These are phyloP conservation scores for Orchesella cincta DNA, from an alignment of 1,140 invertebrate genomes.

Conservation along the genomic window DNA sequence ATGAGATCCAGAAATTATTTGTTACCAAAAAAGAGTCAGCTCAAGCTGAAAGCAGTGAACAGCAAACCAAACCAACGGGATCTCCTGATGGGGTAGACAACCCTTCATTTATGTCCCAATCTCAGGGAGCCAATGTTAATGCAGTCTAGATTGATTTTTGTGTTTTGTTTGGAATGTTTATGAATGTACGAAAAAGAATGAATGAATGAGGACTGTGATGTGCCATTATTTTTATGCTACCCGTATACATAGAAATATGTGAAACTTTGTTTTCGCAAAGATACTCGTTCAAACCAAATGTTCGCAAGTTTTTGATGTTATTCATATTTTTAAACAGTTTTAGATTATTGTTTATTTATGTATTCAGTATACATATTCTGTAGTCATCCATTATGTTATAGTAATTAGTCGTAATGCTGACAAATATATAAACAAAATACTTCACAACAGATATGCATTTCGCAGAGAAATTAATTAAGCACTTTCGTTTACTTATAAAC, in stretches of 20 bases:
- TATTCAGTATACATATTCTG: neutral
- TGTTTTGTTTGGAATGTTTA: neutral
- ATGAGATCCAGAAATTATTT: constrained; percentile 63
- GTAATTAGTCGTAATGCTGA: no score
- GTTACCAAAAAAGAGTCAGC: neutral
- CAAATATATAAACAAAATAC: no score
- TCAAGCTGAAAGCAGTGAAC: neutral
- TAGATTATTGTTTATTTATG: neutral
- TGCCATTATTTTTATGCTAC: neutral
- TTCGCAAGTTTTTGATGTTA: neutral
- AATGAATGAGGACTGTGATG: neutral
- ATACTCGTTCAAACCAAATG: neutral
- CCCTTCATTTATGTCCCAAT: neutral
- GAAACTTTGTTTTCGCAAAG: neutral
- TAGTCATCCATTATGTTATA: no score
- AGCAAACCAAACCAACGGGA: neutral
- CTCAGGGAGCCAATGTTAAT: neutral
- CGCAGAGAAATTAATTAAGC: no score
- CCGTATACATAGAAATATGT: neutral
- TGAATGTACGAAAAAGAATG: neutral
- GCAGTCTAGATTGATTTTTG: neutral
- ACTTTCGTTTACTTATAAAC: no score
- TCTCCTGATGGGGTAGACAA: constrained; percentile 9
- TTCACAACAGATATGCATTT: no score
- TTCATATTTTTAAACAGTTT: neutral